Evolutionary conservation across 2,888 invertebrate genomes (phyloP).

Genomic region (Helleia helle): DNA sequence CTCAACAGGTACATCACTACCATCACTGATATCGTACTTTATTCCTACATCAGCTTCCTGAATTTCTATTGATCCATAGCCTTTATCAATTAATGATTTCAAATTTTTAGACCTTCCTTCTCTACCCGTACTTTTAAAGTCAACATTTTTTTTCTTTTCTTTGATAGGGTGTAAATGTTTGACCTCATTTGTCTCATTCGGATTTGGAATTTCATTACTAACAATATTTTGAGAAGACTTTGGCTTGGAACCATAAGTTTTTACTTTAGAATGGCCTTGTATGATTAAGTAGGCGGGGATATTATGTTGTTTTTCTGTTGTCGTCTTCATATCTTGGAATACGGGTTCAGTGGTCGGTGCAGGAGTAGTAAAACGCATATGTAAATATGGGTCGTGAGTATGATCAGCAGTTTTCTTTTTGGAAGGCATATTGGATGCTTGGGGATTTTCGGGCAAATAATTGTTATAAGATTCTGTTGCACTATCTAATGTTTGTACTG

Average conservation of each 20-base stretch:
- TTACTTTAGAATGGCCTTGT: conserved; percentile 89
- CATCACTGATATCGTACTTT: conserved; percentile 73
- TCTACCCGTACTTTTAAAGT: conserved; percentile 33
- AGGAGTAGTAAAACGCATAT: conserved; percentile 63
- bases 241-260: conserved; percentile 82
- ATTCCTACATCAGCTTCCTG: conserved; percentile 74
- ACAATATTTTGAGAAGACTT: conserved; percentile 43
- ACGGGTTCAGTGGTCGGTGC: conserved; percentile 65
- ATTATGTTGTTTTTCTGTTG: conserved; percentile 65
- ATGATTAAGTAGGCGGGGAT: conserved; percentile 85
- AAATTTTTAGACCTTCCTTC: conserved; percentile 49
- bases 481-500: conserved; percentile 33
- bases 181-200: conserved; percentile 66
- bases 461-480: conserved; percentile 29
- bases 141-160: conserved; percentile 45
- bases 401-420: conserved; percentile 30
- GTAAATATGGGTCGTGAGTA: conserved; percentile 56
- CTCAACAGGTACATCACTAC: conserved; percentile 65
- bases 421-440: conserved; percentile 30
- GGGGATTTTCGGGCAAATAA: conserved; percentile 36
- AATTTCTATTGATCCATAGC: conserved; percentile 67
- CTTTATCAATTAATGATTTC: conserved; percentile 48
- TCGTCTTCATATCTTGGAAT: conserved; percentile 31
- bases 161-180: conserved; percentile 72
- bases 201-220: conserved; percentile 68